A percentile compares a stretch with the other conserved stretches of the same genome.
Evolutionary conservation across 64 coral and sea anemone species (phyloP).

Genomic region (Pachyseris speciosa): DNA sequence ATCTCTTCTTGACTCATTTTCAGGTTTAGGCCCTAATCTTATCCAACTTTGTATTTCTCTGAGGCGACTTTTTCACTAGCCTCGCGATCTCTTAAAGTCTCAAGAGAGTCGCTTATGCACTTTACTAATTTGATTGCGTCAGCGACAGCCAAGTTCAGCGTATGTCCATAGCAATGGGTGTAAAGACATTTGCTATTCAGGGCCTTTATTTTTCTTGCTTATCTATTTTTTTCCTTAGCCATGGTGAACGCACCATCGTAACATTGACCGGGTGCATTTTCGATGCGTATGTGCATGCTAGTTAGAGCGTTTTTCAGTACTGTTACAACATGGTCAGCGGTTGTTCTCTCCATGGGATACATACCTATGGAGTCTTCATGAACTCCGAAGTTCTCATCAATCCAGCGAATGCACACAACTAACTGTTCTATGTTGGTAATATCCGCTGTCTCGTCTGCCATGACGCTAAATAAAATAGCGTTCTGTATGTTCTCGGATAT

Average conservation of each 20-base stretch:
- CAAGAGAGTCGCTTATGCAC: slow-evolving; percentile 69
- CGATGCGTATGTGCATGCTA: slow-evolving; percentile 39
- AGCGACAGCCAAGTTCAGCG: slow-evolving; percentile 66
- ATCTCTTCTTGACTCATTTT: slow-evolving; percentile 71
- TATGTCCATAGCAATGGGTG: slow-evolving; percentile 79
- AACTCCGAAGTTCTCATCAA: slow-evolving; percentile 44
- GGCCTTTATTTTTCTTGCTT: slow-evolving; percentile 37
- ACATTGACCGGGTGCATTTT: slow-evolving; percentile 59
- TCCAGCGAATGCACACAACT: slow-evolving; percentile 73
- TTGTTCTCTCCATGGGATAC: slow-evolving; percentile 39
- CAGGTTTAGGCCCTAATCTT: slow-evolving; percentile 50
- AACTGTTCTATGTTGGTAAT: slow-evolving; percentile 65
- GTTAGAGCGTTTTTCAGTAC: slow-evolving; percentile 22
- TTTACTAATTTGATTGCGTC: slow-evolving; percentile 77
- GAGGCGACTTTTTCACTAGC: slow-evolving; percentile 80
- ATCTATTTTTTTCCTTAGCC: slow-evolving; percentile 29
- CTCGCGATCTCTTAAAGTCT: slow-evolving; percentile 70
- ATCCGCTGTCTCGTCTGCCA: slow-evolving; percentile 66
- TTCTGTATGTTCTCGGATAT: slow-evolving; percentile 24
- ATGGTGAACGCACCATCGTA: slow-evolving; percentile 40
- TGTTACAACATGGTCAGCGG: slow-evolving; percentile 12
- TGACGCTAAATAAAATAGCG: slow-evolving; percentile 50
- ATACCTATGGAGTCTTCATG: slow-evolving; percentile 69
- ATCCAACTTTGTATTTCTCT: slow-evolving; percentile 74
- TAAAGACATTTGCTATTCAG: slow-evolving; percentile 66